These are phyloP conservation scores for Istiophorus platypterus DNA, from an alignment of 2,113 vertebrate genomes.

Conservation along the genomic window DNA sequence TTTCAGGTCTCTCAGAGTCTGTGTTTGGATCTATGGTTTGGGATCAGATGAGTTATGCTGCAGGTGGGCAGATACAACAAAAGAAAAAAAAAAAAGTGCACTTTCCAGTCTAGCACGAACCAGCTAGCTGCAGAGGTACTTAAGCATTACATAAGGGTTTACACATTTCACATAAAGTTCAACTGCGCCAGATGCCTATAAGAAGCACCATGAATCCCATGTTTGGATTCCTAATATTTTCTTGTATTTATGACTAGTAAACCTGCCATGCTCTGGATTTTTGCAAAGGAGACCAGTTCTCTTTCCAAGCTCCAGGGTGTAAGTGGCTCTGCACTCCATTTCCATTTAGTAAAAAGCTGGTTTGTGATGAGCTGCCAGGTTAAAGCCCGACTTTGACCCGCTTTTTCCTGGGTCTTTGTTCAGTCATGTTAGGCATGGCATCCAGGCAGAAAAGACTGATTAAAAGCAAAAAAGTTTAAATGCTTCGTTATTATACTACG, in stretches of 20 bases:
- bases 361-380: constrained; percentile 58
- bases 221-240: constrained; percentile 69
- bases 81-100: constrained; percentile 36
- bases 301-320: constrained; percentile 72
- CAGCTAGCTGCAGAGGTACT: constrained; percentile 35
- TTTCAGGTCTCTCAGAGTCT: constrained; percentile 20
- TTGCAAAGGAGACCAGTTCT: constrained; percentile 34
- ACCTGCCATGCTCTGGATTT: constrained; percentile 54
- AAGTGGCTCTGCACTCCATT: constrained; percentile 40
- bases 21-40: constrained; percentile 34
- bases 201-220: constrained; percentile 62
- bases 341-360: constrained; percentile 37
- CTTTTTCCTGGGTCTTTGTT: constrained; percentile 41
- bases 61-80: constrained; percentile 21
- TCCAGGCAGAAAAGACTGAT: constrained; percentile 35
- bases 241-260: constrained; percentile 66
- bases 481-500: constrained; percentile 3
- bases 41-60: constrained; percentile 33
- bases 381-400: constrained; percentile 49
- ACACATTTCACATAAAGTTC: constrained; percentile 64
- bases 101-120: constrained; percentile 44
- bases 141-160: constrained; percentile 65
- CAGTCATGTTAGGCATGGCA: constrained; percentile 14
- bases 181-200: constrained; percentile 60
- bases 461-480: constrained; percentile 24